Conservation (phyloP, 2,888 invertebrate genomes). For the Leptinotarsa tumamoca region DNA sequence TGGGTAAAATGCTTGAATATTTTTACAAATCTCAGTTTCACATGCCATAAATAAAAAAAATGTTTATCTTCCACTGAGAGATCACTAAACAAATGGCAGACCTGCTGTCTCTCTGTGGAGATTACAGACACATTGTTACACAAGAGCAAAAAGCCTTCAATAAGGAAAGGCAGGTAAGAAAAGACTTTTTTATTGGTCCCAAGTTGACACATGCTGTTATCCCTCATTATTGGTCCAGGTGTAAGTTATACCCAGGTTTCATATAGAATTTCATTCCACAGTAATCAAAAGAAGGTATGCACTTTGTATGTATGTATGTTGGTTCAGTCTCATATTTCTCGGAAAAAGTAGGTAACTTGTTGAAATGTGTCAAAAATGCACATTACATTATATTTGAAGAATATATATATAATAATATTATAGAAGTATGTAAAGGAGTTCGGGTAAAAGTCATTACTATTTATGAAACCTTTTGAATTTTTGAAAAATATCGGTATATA, state of each 20-base stretch:
- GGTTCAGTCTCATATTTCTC: constrained; percentile 8
- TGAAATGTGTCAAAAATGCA: not conserved
- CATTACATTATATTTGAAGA: no score
- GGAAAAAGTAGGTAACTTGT: constrained; percentile 10
- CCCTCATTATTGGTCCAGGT: constrained; percentile 50
- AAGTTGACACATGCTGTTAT: constrained; percentile 51
- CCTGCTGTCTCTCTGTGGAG: constrained; percentile 10
- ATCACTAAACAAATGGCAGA: constrained; percentile 3
- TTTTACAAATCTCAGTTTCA: not conserved
- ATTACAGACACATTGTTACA: constrained; percentile 28
- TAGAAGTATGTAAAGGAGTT: no score
- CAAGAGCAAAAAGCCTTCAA: constrained; percentile 33
- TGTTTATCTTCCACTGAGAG: not conserved
- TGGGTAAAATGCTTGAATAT: not conserved
- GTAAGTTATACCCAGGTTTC: constrained; percentile 34
- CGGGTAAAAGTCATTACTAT: no score
- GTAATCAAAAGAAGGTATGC: constrained; percentile 14
- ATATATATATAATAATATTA: no score
- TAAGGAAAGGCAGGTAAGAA: constrained; percentile 44
- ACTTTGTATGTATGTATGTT: constrained; percentile 13
- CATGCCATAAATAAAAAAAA: not conserved
- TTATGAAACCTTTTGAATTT: no score
- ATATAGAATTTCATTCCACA: constrained; percentile 30
- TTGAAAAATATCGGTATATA: no score
- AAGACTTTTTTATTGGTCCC: constrained; percentile 39